These are phyloP conservation scores for Hydrotaea cyrtoneurina DNA, from an alignment of 2,888 invertebrate species.

Conservation along the genomic window DNA sequence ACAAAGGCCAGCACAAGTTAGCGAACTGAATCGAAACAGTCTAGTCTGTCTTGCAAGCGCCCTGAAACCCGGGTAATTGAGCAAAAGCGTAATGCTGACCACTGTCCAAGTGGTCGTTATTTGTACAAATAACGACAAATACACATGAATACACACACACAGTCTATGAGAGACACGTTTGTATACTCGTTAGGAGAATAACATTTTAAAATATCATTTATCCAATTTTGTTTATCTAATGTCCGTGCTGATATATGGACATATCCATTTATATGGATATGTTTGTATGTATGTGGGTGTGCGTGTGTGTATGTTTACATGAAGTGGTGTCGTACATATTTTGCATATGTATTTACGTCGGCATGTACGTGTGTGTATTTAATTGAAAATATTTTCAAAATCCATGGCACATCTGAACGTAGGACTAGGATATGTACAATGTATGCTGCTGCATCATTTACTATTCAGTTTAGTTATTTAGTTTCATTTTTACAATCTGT, in stretches of 20 bases:
- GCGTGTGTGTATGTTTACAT: not conserved
- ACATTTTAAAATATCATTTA: slow-evolving; percentile 30
- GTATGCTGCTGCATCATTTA: not conserved
- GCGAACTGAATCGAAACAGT: too few species aligned
- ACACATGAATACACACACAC: too few species aligned
- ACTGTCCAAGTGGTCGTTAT: too few species aligned
- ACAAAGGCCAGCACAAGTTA: too few species aligned
- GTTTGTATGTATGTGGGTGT: not conserved
- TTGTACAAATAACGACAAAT: too few species aligned
- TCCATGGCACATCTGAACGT: slow-evolving; percentile 1
- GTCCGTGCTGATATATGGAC: slow-evolving; percentile 3
- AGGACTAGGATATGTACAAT: not conserved
- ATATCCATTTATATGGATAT: not conserved
- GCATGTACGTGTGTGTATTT: not conserved
- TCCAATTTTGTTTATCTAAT: slow-evolving; percentile 33
- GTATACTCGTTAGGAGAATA: not conserved
- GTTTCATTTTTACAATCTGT: not conserved
- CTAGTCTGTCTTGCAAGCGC: too few species aligned
- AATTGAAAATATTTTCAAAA: slow-evolving; percentile 27
- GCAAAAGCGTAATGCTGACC: too few species aligned
- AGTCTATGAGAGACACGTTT: not conserved
- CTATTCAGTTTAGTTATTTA: slow-evolving; percentile 1
- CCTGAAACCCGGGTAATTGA: too few species aligned
- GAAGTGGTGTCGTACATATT: slow-evolving; percentile 9
- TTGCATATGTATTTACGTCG: slow-evolving; percentile 17